Conservation (phyloP, 2,888 invertebrate species). For the Zelleria hepariella region DNA sequence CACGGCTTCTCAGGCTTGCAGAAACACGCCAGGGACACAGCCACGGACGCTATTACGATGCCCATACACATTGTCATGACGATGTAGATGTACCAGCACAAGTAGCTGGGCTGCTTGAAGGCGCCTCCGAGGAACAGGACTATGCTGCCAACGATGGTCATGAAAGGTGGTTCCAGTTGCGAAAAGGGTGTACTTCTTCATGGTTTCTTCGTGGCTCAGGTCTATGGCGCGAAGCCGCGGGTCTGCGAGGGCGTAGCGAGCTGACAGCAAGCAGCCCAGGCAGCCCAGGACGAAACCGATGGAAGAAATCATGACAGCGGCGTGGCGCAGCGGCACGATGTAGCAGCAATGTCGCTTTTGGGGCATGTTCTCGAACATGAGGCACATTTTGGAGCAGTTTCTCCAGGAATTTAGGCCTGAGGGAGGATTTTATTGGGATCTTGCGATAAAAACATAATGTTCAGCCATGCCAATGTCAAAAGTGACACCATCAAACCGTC, state of each 20-base stretch:
- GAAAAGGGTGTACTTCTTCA: not conserved
- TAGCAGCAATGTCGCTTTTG: not conserved
- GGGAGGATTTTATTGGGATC: no score
- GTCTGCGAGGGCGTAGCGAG: not conserved
- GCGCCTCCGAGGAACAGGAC: not conserved
- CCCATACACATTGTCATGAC: not conserved
- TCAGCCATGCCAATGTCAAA: not conserved
- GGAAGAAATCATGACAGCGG: not conserved
- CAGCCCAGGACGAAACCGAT: not conserved
- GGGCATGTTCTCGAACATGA: not conserved
- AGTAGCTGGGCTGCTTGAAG: not conserved
- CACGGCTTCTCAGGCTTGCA: not conserved
- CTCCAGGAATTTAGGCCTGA: no score
- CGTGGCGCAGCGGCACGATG: not conserved
- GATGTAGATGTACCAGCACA: not conserved
- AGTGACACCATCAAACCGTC: no score
- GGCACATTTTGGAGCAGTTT: not conserved
- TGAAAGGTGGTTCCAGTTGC: not conserved
- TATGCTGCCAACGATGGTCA: not conserved
- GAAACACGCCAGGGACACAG: not conserved
- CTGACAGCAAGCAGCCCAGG: not conserved
- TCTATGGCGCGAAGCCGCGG: not conserved
- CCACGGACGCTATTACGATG: not conserved
- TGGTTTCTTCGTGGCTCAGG: not conserved
- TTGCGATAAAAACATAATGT: no score